Evolutionary conservation across 2,113 vertebrate species (phyloP).

Genomic region (Myotis yumanensis): DNA sequence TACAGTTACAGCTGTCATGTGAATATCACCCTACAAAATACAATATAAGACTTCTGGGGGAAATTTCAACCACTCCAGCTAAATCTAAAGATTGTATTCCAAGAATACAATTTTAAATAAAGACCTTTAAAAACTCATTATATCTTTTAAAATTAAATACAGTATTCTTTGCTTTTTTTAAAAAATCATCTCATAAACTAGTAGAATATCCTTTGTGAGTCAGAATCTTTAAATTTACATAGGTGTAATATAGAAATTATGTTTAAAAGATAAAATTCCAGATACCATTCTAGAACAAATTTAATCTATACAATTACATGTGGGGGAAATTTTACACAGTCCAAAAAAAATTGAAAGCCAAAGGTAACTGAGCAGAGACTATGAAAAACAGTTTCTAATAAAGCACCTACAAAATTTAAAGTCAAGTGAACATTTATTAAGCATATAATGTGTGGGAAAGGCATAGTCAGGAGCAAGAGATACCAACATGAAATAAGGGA

Average conservation of each 20-base stretch:
- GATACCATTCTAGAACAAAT: constrained; percentile 14
- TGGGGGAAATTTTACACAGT: not conserved
- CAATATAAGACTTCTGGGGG: not conserved
- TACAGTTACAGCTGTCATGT: not conserved
- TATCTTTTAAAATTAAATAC: not conserved
- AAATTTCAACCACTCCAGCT: not conserved
- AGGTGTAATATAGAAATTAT: not conserved
- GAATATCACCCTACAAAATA: not conserved
- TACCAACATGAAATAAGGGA: not conserved
- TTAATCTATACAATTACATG: not conserved
- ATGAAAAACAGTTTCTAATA: not conserved
- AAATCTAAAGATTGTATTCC: not conserved
- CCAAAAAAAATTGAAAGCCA: not conserved
- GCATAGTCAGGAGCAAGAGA: not conserved
- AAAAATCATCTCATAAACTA: not conserved
- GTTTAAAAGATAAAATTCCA: constrained; percentile 14
- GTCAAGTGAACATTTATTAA: not conserved
- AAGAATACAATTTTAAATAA: not conserved
- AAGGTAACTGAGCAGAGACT: not conserved
- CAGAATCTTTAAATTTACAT: constrained; percentile 19
- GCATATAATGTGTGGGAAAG: not conserved
- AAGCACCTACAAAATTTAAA: not conserved
- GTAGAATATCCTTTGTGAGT: not conserved
- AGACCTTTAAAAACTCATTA: not conserved
- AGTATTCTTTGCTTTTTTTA: not conserved